Percentiles rank a stretch among this genome's conserved stretches.
Evolutionary conservation across 2,113 vertebrate species (phyloP).

Genomic region (Sus scrofa): T2T-Sscrofa CM000819.6:117421001-117421500

Average conservation of each 20-base stretch:
- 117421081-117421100: background rate
- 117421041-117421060: background rate
- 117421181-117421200: background rate
- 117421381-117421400: background rate
- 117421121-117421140: background rate
- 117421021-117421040: background rate
- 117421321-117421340: background rate
- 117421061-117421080: background rate
- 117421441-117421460: too few species aligned
- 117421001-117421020: background rate
- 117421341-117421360: background rate
- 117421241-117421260: background rate
- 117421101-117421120: background rate
- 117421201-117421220: background rate
- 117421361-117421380: background rate
- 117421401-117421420: too few species aligned
- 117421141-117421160: background rate
- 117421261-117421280: background rate
- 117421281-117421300: background rate
- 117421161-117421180: background rate
- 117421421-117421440: too few species aligned
- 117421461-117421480: too few species aligned
- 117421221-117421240: background rate
- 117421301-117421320: background rate
- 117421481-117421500: too few species aligned